phyloP scores from a whole-genome alignment of 2,888 invertebrate species.

The Cistogaster globosa region DNA sequence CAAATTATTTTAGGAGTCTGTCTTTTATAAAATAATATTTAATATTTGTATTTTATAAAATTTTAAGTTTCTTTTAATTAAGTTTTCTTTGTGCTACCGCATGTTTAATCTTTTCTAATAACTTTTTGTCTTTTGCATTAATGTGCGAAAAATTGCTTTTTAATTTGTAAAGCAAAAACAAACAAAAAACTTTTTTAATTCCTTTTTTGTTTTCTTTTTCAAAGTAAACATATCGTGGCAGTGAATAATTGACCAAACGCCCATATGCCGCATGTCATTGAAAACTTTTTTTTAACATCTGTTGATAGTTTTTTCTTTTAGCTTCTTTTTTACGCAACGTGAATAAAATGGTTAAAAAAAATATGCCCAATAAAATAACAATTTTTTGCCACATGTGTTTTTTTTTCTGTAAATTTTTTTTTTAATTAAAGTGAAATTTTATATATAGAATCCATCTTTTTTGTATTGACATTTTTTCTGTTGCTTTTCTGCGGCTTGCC shows the following conservation, averaged over 20 bases:
- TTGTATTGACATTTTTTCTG: slow-evolving; percentile 2
- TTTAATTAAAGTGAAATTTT: neutral
- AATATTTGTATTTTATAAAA: neutral
- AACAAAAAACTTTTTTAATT: neutral
- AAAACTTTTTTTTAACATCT: slow-evolving; percentile 50
- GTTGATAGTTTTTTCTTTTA: slow-evolving; percentile 40
- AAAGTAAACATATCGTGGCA: slow-evolving; percentile 44
- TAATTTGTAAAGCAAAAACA: slow-evolving; percentile 15
- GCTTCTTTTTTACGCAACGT: neutral
- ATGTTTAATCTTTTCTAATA: slow-evolving; percentile 31
- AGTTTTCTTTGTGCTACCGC: neutral
- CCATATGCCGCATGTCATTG: slow-evolving; percentile 56
- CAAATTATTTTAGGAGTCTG: neutral
- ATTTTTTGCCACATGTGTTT: slow-evolving; percentile 60
- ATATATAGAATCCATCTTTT: slow-evolving; percentile 7
- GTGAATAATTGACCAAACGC: slow-evolving; percentile 63
- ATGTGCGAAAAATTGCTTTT: slow-evolving; percentile 53
- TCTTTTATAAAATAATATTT: neutral
- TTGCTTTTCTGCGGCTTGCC: slow-evolving; percentile 43
- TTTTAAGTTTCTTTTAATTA: slow-evolving; percentile 10
- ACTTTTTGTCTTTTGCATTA: slow-evolving; percentile 30
- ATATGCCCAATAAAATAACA: slow-evolving; percentile 63
- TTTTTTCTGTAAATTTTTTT: neutral
- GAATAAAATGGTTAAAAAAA: slow-evolving; percentile 42
- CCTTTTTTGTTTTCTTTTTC: slow-evolving; percentile 3